Evolutionary conservation across 2,888 invertebrate species (phyloP), one percentile per base, ranked within the genome.

Genomic region (Odontomyia ornata): DNA sequence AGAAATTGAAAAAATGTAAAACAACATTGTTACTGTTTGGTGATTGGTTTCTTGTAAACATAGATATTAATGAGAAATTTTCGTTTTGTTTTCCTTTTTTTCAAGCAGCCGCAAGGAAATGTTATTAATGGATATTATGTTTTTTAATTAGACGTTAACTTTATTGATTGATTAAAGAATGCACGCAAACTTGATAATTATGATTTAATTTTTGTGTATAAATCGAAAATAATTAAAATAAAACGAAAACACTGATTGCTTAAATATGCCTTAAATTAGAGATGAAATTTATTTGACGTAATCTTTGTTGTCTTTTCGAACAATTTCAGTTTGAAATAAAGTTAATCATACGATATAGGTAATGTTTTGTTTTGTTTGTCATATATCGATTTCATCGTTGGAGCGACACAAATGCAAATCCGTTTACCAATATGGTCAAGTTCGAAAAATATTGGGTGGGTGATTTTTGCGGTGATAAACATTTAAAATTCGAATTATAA

Each of bases 301-400:
- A 75, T 64, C 47, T 75, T 75, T 75, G 75, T 75, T 75, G 75
- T 75, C 75, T 75, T 73, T 75, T 75, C 75, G 75, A 75, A 75
- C 75, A 47, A 25, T 62, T 73, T 75, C 62, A 64, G 75, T 75
- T 75, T 75, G 64, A 75, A 75, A 75, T 75, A 75, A 75, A 75
- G 64, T 75, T 75, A 75, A 75, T 75, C 75, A 65, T 75, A 47
- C 57, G 60, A 62, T 75, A 36, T 36, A 36, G 9, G 5, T 13
- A 27, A 23, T 21, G 62, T 27, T 62, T 62, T 62, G 13, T 62
- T 62, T 62, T 7, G 11, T 4, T 62, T 36, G 36, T n/a, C 36
- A 9, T 36, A 36, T 9, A 5, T 36, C 5, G 3, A 36, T 36
- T 9, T 36, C 5, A 3, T 36, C n/a, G n/a, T n/a, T n/a, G n/a